Evolutionary conservation across 2,888 invertebrate genomes (phyloP).

Genomic region (Kuschelorhynchus macadamiae): DNA sequence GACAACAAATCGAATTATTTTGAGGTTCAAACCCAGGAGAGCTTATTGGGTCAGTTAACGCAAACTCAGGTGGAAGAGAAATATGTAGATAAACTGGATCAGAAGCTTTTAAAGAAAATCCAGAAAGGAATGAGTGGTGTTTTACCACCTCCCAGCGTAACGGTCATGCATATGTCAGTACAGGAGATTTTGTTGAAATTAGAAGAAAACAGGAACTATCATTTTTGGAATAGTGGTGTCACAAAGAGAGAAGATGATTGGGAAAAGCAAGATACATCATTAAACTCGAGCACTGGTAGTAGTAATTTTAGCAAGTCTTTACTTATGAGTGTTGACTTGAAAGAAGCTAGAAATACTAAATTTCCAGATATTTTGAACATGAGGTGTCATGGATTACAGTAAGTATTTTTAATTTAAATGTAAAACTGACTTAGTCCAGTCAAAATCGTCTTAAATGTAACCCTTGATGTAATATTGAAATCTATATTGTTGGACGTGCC

Average conservation of each 20-base stretch:
- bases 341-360: conserved; percentile 64
- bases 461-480: neutral
- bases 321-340: conserved; percentile 62
- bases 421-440: neutral
- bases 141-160: conserved; percentile 82
- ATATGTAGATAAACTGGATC: conserved; percentile 64
- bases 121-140: conserved; percentile 78
- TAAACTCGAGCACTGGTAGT: conserved; percentile 51
- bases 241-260: conserved; percentile 30
- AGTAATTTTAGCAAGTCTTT: conserved; percentile 56
- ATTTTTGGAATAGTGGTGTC: conserved; percentile 55
- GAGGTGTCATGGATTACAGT: conserved; percentile 81
- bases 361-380: conserved; percentile 78
- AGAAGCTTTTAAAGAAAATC: conserved; percentile 66
- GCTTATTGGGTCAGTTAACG: conserved; percentile 3
- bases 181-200: conserved; percentile 74
- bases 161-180: conserved; percentile 77
- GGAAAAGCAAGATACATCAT: conserved; percentile 32
- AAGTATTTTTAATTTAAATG: too few relatives aligned
- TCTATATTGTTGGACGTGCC: too few relatives aligned
- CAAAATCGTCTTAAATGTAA: neutral
- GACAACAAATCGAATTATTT: conserved; percentile 23
- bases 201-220: conserved; percentile 58
- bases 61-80: conserved; percentile 50
- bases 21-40: conserved; percentile 17